Conservation (phyloP, 2,113 vertebrate species). For the Sialia sialis region DNA sequence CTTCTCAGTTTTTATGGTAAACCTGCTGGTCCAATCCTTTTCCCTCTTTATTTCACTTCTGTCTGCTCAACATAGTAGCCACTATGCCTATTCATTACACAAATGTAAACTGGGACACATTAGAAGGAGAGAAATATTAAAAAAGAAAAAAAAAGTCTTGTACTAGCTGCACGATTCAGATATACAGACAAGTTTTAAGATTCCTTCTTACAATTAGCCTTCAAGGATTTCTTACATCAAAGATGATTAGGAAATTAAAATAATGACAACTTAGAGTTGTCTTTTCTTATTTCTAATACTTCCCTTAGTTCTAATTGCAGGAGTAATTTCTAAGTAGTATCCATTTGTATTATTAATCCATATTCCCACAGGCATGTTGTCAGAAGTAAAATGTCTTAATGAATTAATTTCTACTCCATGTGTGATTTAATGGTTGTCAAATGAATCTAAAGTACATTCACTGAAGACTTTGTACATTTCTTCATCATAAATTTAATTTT, state of each 20-base stretch:
- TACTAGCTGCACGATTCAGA: background rate
- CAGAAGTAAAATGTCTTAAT: slow-evolving; percentile 25
- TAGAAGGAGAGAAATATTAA: background rate
- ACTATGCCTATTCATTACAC: background rate
- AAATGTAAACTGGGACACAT: background rate
- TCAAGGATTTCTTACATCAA: background rate
- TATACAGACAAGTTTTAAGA: background rate
- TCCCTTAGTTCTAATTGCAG: background rate
- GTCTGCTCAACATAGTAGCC: background rate
- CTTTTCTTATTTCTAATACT: slow-evolving; percentile 6
- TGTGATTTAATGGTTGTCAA: slow-evolving; percentile 40
- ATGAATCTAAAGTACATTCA: slow-evolving; percentile 4
- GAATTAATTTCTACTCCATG: slow-evolving; percentile 43
- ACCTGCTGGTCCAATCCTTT: background rate
- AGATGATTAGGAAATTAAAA: slow-evolving; percentile 2
- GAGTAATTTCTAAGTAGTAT: slow-evolving; percentile 52
- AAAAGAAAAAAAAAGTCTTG: background rate
- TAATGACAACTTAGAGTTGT: background rate
- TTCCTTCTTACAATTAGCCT: background rate
- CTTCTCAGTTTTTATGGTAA: background rate
- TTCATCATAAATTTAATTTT: slow-evolving; percentile 29
- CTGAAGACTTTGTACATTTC: background rate
- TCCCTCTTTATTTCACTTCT: background rate
- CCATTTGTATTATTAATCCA: slow-evolving; percentile 43
- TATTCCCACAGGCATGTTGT: slow-evolving; percentile 15